Base-by-base conservation (phyloP, 30 jellyfish, hydroid and myxozoan genomes). In the Pelagia noctiluca region DNA sequence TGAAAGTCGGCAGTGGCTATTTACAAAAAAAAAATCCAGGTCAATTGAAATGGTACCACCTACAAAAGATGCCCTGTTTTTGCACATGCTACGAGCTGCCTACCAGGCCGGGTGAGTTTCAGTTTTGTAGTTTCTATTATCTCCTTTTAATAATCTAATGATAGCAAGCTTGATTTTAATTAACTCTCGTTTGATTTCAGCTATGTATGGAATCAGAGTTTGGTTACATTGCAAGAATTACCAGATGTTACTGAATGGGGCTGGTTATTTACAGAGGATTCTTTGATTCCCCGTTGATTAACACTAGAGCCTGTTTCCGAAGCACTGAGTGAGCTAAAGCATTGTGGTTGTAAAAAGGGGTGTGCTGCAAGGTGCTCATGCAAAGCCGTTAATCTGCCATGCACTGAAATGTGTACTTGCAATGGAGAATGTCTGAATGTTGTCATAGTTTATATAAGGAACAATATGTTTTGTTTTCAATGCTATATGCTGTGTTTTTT, bases 331-430 rank as follows among this genome's bases (percentile, higher is more conserved):
- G 57, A 42, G 57, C 57, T 42, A 42, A 42, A 42, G 57, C 57
- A 42, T 16, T 42, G 57, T 42, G 12, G 57, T 42, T 42, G 57
- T 42, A 42, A 42, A 42, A 42, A 42, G 16, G 57, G 57, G 57
- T 42, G 57, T 42, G 57, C 57, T 16, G 57, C 16, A 42, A 16
- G 57, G 16, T 42, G 57, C 57, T 42, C 57, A 16, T 42, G 57
- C 57, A 42, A 42, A 42, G 16, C 57, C 16, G 57, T 42, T 42
- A 23, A 60, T 60, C 35, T 60, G 72, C 72, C 72, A 12, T 60
- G 72, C 21, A 60, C 72, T 22, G 72, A 60, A 60, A 22, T 60
- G 72, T 60, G 72, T 60, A 28, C 35, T 10, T 60, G 72, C 72
- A 60, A 42, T 42, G 57, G 57, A 42, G 12, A 42, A 42, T 42